phyloP scores from a whole-genome alignment of 1,140 invertebrate genomes.

The Phthorimaea operculella region DNA sequence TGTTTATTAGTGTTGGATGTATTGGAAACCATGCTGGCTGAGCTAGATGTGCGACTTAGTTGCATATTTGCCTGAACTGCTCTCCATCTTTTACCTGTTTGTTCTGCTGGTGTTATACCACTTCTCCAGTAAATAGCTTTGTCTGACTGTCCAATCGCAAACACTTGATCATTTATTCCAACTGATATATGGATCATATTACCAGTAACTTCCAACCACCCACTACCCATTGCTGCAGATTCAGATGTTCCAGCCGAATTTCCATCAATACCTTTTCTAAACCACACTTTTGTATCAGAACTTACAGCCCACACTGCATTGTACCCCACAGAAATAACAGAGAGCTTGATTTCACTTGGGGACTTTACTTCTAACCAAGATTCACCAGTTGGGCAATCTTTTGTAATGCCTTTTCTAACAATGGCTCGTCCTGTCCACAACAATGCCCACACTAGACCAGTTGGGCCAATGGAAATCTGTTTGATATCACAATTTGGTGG shows the following conservation, averaged over 20 bases:
- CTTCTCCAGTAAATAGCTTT: constrained; percentile 82
- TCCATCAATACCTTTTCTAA: constrained; percentile 84
- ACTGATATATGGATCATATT: constrained; percentile 86
- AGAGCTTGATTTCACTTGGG: constrained; percentile 73
- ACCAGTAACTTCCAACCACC: constrained; percentile 88
- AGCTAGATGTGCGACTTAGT: constrained; percentile 81
- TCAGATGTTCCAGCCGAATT: constrained; percentile 76
- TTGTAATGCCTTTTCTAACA: constrained; percentile 80
- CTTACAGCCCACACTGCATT: constrained; percentile 89
- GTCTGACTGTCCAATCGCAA: constrained; percentile 72
- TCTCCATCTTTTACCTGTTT: constrained; percentile 90
- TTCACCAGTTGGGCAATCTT: constrained; percentile 79
- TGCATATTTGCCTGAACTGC: constrained; percentile 80
- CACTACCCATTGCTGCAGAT: constrained; percentile 77
- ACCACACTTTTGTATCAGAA: constrained; percentile 89
- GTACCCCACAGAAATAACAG: constrained; percentile 84
- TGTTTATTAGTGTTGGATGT: constrained; percentile 60
- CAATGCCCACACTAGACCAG: constrained; percentile 86
- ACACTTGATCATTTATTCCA: constrained; percentile 86
- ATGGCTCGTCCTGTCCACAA: constrained; percentile 84
- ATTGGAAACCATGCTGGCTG: constrained; percentile 67
- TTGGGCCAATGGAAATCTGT: constrained; percentile 84
- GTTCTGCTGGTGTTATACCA: constrained; percentile 79
- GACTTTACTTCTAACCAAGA: constrained; percentile 84
- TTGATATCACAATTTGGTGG: constrained; percentile 81